Evolutionary conservation across 2,888 invertebrate species (phyloP).

Genomic region (Petrolisthes cinctipes): DNA sequence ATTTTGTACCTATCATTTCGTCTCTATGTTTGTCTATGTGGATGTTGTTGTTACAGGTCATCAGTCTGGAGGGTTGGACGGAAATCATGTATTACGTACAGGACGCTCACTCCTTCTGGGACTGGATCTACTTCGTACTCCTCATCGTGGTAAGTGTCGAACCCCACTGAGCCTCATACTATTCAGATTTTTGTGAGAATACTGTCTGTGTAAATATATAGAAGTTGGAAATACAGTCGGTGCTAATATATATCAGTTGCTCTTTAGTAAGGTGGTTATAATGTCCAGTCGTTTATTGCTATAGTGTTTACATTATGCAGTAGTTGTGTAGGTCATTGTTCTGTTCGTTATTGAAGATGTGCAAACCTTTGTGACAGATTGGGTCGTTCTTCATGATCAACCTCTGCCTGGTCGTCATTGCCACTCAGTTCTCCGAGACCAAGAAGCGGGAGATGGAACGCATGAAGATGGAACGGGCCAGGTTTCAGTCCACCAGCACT

Average conservation of each 20-base stretch:
- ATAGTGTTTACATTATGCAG: no score
- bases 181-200: no score
- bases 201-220: no score
- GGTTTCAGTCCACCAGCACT: slow-evolving; percentile 95
- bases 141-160: slow-evolving; percentile 92
- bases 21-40: no score
- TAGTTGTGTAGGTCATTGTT: no score
- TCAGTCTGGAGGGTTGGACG: slow-evolving; percentile 99
- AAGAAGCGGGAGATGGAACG: slow-evolving; percentile 99
- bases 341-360: neutral
- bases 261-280: neutral
- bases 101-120: slow-evolving; percentile 99
- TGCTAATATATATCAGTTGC: neutral
- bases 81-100: slow-evolving; percentile 99
- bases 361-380: slow-evolving; percentile 78
- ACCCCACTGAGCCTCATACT: no score
- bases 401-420: slow-evolving; percentile 99
- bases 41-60: slow-evolving; percentile 78
- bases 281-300: no score
- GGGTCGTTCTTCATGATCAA: slow-evolving; percentile 99
- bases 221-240: no score
- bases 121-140: slow-evolving; percentile 99
- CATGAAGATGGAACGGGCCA: slow-evolving; percentile 95
- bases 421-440: slow-evolving; percentile 99
- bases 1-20: no score